A percentile compares a stretch with the other conserved stretches of the same genome.
Conservation (phyloP, 2,113 vertebrate species). For the Apodemus speciosus region DNA sequence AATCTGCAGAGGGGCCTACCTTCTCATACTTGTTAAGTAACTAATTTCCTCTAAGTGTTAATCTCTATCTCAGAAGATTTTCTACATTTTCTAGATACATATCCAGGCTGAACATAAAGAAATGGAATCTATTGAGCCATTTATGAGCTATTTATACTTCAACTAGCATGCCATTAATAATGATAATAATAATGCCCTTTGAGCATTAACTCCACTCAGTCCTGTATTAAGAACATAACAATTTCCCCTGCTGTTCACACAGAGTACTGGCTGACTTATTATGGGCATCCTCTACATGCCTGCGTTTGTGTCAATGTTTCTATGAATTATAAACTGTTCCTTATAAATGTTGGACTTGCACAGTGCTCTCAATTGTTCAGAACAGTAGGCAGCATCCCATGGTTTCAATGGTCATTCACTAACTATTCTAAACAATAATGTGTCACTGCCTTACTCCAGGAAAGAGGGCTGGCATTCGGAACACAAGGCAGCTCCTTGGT, state of each 20-base stretch:
- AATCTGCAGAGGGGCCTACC: too few relatives aligned
- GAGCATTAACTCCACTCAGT: not conserved
- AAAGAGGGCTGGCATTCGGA: not conserved
- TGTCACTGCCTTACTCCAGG: not conserved
- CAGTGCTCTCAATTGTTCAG: not conserved
- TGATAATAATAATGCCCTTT: not conserved
- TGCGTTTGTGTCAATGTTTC: not conserved
- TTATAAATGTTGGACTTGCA: not conserved
- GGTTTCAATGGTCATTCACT: not conserved
- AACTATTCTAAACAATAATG: not conserved
- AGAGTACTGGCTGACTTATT: not conserved
- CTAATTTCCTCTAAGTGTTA: not conserved
- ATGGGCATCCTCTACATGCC: not conserved
- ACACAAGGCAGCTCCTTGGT: not conserved
- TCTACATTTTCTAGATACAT: conserved; percentile 12
- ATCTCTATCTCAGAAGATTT: not conserved
- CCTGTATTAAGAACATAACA: not conserved
- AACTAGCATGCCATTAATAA: not conserved
- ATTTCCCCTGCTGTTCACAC: not conserved
- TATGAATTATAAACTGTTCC: not conserved
- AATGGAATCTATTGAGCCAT: not conserved
- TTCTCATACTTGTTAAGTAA: not conserved
- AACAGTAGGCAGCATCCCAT: not conserved
- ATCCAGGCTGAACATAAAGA: not conserved
- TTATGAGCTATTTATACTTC: not conserved